phyloP scores from a whole-genome alignment of 2,797 vertebrate species.

The Iguana delicatissima region DNA sequence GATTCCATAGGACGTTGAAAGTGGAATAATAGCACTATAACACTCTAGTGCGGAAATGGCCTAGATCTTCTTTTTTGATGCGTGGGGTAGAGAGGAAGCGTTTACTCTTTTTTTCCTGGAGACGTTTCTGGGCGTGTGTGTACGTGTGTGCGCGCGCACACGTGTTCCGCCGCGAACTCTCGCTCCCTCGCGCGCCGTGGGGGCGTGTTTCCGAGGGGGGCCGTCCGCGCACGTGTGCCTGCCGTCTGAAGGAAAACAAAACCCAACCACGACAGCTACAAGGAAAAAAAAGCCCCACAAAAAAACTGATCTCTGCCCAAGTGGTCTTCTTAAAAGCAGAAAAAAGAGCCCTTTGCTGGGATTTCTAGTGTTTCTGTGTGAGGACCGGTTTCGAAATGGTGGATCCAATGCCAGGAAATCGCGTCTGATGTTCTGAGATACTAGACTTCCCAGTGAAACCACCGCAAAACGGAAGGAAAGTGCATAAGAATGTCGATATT shows the following conservation, averaged over 20 bases:
- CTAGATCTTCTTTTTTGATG: not conserved
- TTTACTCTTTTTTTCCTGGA: slow-evolving; percentile 63
- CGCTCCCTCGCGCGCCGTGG: slow-evolving; percentile 25
- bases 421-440: slow-evolving; percentile 88
- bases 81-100: slow-evolving; percentile 11
- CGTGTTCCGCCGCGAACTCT: slow-evolving; percentile 17
- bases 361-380: slow-evolving; percentile 90
- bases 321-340: slow-evolving; percentile 7
- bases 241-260: not conserved
- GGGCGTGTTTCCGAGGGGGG: slow-evolving; percentile 71
- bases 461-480: not conserved
- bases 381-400: slow-evolving; percentile 98
- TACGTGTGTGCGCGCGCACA: slow-evolving; percentile 35
- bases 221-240: slow-evolving; percentile 54
- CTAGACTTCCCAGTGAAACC: slow-evolving; percentile 67
- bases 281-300: too few species aligned
- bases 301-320: slow-evolving; percentile 33
- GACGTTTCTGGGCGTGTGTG: not conserved
- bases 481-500: slow-evolving; percentile 73
- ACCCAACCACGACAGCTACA: too few species aligned
- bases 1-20: too few species aligned
- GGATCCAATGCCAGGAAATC: slow-evolving; percentile 87
- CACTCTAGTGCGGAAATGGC: too few species aligned
- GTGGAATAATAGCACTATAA: too few species aligned
- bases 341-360: slow-evolving; percentile 72